A percentile compares a stretch with the other conserved stretches of the same genome.
Conservation (phyloP, 2,888 invertebrate genomes). For the Hydraecia micacea region DNA sequence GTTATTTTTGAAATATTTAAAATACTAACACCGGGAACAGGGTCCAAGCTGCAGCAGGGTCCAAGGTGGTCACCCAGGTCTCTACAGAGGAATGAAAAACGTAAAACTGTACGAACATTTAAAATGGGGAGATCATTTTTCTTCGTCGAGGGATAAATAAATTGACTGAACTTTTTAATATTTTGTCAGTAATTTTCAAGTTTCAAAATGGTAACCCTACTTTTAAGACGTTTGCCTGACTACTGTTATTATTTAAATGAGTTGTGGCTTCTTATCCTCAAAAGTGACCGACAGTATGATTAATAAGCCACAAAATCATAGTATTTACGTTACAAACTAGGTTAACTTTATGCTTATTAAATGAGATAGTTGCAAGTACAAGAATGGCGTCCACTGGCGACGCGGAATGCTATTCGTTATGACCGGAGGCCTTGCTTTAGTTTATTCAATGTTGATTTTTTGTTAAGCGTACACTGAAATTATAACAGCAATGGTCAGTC, state of each 20-base stretch:
- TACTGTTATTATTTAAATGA: constrained; percentile 17
- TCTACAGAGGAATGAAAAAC: too few relatives aligned
- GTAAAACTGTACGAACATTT: too few relatives aligned
- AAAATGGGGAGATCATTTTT: neutral
- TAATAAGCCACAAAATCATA: constrained; percentile 64
- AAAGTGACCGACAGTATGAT: constrained; percentile 26
- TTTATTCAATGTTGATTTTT: constrained; percentile 65
- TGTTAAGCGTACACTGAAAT: constrained; percentile 50
- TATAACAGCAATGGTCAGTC: constrained; percentile 40
- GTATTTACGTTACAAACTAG: constrained; percentile 63
- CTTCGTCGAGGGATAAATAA: neutral
- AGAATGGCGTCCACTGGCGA: constrained; percentile 66
- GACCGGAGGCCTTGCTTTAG: constrained; percentile 65
- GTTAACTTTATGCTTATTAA: constrained; percentile 72
- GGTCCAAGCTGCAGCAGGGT: too few relatives aligned
- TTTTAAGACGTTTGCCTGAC: neutral
- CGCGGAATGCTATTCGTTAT: constrained; percentile 65
- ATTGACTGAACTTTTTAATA: neutral
- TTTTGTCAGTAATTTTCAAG: too few relatives aligned
- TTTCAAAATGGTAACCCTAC: neutral
- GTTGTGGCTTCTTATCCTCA: constrained; percentile 25
- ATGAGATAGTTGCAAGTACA: constrained; percentile 73
- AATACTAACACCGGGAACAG: too few relatives aligned
- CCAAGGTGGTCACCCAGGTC: too few relatives aligned
- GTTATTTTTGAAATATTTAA: too few relatives aligned